Base-by-base conservation (phyloP, 2,113 vertebrate species). In the Vireo altiloquus region DNA sequence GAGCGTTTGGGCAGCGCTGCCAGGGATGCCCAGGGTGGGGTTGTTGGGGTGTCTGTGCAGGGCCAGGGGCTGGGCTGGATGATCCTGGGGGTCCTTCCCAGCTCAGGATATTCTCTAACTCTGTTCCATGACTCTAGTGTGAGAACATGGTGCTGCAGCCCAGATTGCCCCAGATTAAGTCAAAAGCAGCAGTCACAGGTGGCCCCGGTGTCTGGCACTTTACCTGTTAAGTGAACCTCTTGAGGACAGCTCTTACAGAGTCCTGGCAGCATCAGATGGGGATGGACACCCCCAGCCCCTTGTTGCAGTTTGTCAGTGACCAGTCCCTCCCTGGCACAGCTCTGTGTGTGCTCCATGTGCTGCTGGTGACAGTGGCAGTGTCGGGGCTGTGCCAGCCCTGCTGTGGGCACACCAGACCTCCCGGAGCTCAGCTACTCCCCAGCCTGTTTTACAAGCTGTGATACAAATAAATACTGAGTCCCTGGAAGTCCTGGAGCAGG, bases 11-110 rank as follows among this genome's bases (percentile, higher is more conserved):
- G 12, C 64, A 87, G 0, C 2, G 3, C 54, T 78, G 6, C 15
- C 40, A 10, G 46, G 54, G 24, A 7, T 81, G 64, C 7, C 1
- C 64, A 53, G 35, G n/a, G 20, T 54, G 56, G 56, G 47, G 1
- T 3, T 70, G 18, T 24, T 53, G 47, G 33, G 61, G 30, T 1
- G 39, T 35, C 9, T 31, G 39, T 4, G 78, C 47, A 54, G 54
- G 37, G 16, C 0, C 4, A 2, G 46, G 33, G 1, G 7, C 0
- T 52, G 44, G 12, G 0, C 23, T 46, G 31, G 13, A 0, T n/a
- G 39, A 28, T 37, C 9, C 2, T 25, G 16, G 2, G 28, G 20
- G 28, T n/a, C 28, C 30, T 30, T 68, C 13, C 9, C 1, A 1
- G 20, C 47, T 53, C 24, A 27, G 30, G 61, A 31, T 30, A 10